These are phyloP conservation scores for Misgurnus mizolepis DNA, from an alignment of 2,113 vertebrate genomes.

Conservation along the genomic window DNA sequence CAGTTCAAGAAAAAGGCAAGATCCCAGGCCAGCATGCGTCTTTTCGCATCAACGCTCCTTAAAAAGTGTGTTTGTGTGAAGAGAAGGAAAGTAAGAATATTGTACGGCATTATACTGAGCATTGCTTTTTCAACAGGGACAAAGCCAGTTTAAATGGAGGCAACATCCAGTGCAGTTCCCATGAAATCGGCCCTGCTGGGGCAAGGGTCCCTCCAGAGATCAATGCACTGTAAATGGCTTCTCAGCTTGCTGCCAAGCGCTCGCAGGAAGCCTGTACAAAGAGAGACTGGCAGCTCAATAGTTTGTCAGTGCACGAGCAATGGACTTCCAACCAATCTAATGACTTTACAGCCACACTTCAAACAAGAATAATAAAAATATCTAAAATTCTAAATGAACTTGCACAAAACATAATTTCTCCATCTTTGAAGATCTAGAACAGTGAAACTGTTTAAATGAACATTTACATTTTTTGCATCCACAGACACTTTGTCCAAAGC, in stretches of 20 bases:
- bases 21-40: background rate
- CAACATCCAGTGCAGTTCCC: constrained; percentile 66
- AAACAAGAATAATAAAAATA: background rate
- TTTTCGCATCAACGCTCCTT: background rate
- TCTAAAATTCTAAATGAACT: background rate
- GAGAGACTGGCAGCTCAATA: constrained; percentile 58
- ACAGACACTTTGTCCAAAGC: no score
- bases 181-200: constrained; percentile 64
- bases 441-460: background rate
- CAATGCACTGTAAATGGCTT: constrained; percentile 60
- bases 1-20: background rate
- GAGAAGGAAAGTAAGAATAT: background rate
- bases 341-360: background rate
- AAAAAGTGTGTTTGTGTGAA: background rate
- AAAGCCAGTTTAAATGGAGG: constrained; percentile 47
- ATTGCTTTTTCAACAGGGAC: constrained; percentile 15
- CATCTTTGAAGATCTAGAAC: background rate
- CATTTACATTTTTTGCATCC: no score
- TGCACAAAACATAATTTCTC: background rate
- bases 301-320: constrained; percentile 4
- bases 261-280: constrained; percentile 57
- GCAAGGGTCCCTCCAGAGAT: constrained; percentile 44
- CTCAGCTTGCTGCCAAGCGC: constrained; percentile 53
- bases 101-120: background rate
- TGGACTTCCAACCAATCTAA: background rate